These are phyloP conservation scores for Nasonia longicornis DNA, from an alignment of 1,140 invertebrate species.

Conservation along the genomic window DNA sequence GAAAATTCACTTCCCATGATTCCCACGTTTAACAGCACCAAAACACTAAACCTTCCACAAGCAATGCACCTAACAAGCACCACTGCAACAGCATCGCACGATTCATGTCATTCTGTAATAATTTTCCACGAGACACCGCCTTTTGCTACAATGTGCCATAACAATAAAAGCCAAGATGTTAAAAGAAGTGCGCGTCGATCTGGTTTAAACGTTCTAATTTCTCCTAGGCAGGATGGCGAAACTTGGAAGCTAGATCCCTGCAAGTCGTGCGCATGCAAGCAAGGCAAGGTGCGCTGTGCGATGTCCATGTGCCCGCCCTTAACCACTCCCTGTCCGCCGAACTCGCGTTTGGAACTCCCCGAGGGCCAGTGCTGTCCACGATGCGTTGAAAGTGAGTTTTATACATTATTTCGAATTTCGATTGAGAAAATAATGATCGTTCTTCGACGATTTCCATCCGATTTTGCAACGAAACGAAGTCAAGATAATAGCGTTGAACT, in stretches of 20 bases:
- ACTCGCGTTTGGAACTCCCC: slow-evolving; percentile 77
- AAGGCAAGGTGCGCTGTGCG: slow-evolving; percentile 84
- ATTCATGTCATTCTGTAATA: background rate
- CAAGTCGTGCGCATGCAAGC: slow-evolving; percentile 84
- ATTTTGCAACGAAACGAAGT: too few species aligned
- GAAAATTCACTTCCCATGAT: too few species aligned
- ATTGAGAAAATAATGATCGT: too few species aligned
- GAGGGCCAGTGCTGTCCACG: slow-evolving; percentile 87
- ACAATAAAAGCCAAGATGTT: too few species aligned
- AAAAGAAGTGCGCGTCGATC: background rate
- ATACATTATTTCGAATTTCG: too few species aligned
- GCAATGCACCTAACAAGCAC: background rate
- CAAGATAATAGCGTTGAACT: background rate
- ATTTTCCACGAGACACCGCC: background rate
- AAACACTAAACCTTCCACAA: background rate
- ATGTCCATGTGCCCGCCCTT: slow-evolving; percentile 79
- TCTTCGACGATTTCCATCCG: too few species aligned
- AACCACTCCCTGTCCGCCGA: slow-evolving; percentile 76
- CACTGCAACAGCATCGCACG: slow-evolving; percentile 18
- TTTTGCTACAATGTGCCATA: too few species aligned
- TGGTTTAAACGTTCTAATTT: slow-evolving; percentile 63
- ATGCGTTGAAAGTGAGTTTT: slow-evolving; percentile 81
- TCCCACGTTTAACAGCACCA: background rate
- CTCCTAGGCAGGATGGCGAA: slow-evolving; percentile 82
- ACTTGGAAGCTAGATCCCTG: slow-evolving; percentile 88